Base-by-base conservation (phyloP, 1,140 invertebrate species). In the Mesaphorura yosii region DNA sequence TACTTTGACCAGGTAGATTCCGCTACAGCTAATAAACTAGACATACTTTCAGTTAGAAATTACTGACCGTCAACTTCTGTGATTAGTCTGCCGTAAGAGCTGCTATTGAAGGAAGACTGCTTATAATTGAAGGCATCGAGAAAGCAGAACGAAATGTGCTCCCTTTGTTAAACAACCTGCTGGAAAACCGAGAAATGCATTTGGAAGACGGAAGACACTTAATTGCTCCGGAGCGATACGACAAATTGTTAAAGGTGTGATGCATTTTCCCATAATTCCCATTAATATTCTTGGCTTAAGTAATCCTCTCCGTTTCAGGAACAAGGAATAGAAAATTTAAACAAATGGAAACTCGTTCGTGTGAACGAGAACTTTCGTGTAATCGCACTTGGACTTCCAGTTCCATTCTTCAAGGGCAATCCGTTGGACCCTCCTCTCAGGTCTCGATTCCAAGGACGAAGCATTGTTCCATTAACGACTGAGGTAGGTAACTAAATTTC, bases 161-260 rank as follows among this genome's bases (percentile, higher is more conserved):
- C 39, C 94, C 94, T 38, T 84, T 98, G 34, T 69, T 98, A n/a
- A 98, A 98, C 72, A 98, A 98, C 74, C 76, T 98, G 25, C 70
- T 98, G n/a, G 94, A 98, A 74, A 98, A 98, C 72, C 75, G 93
- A 46, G 93, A 98, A 72, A 96, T 98, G 91, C 88, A 97, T 70
- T 72, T 98, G 39, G 94, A 98, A 73, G 92, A 96, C 78, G 94
- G 94, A 1, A 73, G 91, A 58, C 91, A 96, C 69, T 73, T 98
- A 15, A 83, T 98, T 65, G 79, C 88, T 2, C 80, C 88, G 23
- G 68, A 78, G 2, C 78, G 89, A 72, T 98, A 93, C 68, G 91
- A 98, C 66, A 87, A 89, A 71, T 72, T 98, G 10, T 69, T 92
- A 5, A 66, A 86, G 74, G 89, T 90, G 69, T 65, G 26, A 20